Conservation (phyloP, 2,113 vertebrate species). For the Glareola pratincola region DNA sequence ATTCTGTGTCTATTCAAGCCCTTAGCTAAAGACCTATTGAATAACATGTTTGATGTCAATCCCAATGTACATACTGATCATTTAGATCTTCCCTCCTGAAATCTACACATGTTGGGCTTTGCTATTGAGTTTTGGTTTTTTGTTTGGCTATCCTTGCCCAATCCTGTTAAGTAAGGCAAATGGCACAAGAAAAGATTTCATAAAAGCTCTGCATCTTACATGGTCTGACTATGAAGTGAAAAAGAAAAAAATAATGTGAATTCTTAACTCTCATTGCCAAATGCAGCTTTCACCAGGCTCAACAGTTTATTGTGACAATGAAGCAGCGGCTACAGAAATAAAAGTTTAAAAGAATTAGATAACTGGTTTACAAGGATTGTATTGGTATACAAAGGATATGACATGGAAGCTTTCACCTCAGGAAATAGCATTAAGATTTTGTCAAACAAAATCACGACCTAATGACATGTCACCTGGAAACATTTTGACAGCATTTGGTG, state of each 20-base stretch:
- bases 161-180: neutral
- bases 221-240: neutral
- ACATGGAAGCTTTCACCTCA: neutral
- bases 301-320: neutral
- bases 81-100: neutral
- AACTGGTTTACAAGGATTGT: neutral
- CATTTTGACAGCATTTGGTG: neutral
- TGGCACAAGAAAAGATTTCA: neutral
- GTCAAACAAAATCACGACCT: neutral
- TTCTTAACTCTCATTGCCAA: neutral
- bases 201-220: neutral
- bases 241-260: neutral
- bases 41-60: neutral
- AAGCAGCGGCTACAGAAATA: neutral
- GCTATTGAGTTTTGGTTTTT: neutral
- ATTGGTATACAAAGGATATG: neutral
- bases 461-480: neutral
- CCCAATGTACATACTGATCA: neutral
- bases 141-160: neutral
- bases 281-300: neutral
- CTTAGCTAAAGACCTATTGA: neutral
- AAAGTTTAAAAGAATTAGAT: neutral
- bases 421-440: neutral
- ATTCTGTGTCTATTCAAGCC: neutral
- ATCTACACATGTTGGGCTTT: neutral